These are phyloP conservation scores for Coleophora flavipennella DNA, from an alignment of 2,888 invertebrate species.

Conservation along the genomic window DNA sequence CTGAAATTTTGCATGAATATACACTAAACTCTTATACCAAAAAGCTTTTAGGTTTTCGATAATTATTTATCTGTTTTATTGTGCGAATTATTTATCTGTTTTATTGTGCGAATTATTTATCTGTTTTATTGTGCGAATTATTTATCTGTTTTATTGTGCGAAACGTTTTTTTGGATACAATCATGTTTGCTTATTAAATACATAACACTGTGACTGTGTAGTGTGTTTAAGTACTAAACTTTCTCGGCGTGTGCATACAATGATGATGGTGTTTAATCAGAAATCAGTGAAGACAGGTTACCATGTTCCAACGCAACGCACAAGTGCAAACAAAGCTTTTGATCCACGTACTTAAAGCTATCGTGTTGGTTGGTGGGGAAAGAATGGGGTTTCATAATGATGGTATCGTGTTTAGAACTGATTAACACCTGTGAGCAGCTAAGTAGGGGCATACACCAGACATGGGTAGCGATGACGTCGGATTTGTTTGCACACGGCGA, in stretches of 20 bases:
- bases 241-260: not conserved
- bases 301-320: not conserved
- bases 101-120: no score
- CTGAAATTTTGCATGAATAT: no score
- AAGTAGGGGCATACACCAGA: constrained; percentile 47
- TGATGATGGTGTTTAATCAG: constrained; percentile 10
- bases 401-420: constrained; percentile 53
- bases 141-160: no score
- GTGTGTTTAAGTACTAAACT: no score
- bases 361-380: constrained; percentile 52
- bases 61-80: no score
- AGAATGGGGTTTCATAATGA: constrained; percentile 60
- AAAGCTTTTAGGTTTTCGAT: no score
- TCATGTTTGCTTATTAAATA: no score
- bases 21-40: no score
- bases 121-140: no score
- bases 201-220: no score
- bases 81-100: no score
- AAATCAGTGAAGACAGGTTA: constrained; percentile 10
- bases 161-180: no score
- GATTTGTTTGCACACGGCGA: constrained; percentile 51
- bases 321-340: constrained; percentile 11
- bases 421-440: constrained; percentile 48
- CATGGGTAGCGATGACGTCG: constrained; percentile 39
- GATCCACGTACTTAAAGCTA: constrained; percentile 43